Base-by-base conservation (phyloP, 2,113 vertebrate genomes). In the Tachuris rubrigastra region DNA sequence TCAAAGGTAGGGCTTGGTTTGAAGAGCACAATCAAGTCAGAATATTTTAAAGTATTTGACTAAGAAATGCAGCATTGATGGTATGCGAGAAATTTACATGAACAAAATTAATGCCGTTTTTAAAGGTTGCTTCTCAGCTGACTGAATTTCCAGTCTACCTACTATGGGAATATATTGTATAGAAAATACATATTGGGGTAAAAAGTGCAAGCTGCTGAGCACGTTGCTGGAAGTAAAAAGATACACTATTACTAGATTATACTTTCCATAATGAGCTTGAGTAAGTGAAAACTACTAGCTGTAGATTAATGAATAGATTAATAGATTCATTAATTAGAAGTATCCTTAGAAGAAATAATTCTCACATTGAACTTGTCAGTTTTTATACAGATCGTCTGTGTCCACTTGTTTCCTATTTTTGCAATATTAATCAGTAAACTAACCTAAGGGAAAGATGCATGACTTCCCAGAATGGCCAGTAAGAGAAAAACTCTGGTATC, bases 401-500 rank as follows among this genome's bases (percentile, higher is more conserved):
- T 49, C 13, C 8, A 9, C 17, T 87, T 20, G 2, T 39, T 91
- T 94, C 28, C 27, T 82, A 22, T 28, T 13, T 13, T 49, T 75
- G 31, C 23, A 8, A 8, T 67, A 27, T 39, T 66, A 52, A 55
- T 65, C 14, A 22, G n/a, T 75, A 82, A 93, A 35, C 10, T 46
- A 50, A 73, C 7, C 23, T 31, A 46, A 62, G 23, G n/a, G 46
- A 59, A 87, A 49, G 53, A 59, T 37, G 33, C 3, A 21, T 30
- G 14, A 21, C 47, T 76, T 65, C 33, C 23, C 23, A 55, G n/a
- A 55, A 50, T 6, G 25, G 5, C 35, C 42, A 62, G 3, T 65
- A 55, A 46, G 25, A 63, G 24, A 67, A 20, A 1, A 77, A 4
- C 3, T 63, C 22, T 31, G 56, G 1, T 1, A 0, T 42, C 14